Conservation (phyloP, 1,140 invertebrate species). For the Cyclargus thomasi region DNA sequence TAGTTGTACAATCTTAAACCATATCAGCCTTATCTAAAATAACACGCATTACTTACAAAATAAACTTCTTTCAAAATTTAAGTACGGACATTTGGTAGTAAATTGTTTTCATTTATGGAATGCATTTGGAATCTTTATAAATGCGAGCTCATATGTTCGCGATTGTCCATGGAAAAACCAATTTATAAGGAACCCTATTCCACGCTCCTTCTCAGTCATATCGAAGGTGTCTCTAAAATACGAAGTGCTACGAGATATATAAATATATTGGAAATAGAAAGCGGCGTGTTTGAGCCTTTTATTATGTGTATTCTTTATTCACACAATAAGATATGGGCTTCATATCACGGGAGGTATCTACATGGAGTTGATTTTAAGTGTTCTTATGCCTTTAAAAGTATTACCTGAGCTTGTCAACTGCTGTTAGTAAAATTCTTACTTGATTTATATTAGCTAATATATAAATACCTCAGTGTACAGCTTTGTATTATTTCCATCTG, state of each 20-base stretch:
- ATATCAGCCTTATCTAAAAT: not conserved
- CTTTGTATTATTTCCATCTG: too few species aligned
- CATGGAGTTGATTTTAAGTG: conserved; percentile 28
- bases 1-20: too few species aligned
- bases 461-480: too few species aligned
- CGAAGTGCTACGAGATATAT: conserved; percentile 36
- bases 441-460: too few species aligned
- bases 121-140: conserved; percentile 68
- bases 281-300: conserved; percentile 45
- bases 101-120: conserved; percentile 70
- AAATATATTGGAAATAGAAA: conserved; percentile 42
- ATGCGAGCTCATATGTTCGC: conserved; percentile 48
- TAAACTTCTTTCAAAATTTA: conserved; percentile 52
- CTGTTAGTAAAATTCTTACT: too few species aligned
- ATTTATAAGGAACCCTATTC: conserved; percentile 30
- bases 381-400: too few species aligned
- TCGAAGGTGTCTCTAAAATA: conserved; percentile 27
- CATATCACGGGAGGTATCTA: conserved; percentile 29
- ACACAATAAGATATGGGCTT: conserved; percentile 47
- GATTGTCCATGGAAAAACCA: conserved; percentile 41
- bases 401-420: too few species aligned
- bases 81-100: conserved; percentile 63
- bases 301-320: conserved; percentile 59
- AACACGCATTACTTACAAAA: not conserved
- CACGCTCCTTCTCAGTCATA: conserved; percentile 22